A percentile compares a stretch with the other conserved stretches of the same genome.
phyloP scores from a whole-genome alignment of 2,888 invertebrate genomes.

The Polyommatus iphigenia region DNA sequence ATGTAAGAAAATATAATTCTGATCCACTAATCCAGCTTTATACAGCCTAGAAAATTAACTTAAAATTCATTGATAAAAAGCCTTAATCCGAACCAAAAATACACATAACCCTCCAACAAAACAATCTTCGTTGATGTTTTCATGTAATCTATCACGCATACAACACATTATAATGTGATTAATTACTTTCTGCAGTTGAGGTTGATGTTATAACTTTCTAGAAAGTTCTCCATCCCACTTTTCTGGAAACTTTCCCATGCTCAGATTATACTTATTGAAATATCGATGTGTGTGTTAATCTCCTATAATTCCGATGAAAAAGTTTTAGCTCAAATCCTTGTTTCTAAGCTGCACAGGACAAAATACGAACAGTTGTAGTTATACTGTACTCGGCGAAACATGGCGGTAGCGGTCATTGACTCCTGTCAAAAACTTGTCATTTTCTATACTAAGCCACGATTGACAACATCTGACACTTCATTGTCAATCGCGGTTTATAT shows the following conservation, averaged over 20 bases:
- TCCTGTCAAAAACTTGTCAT: too few relatives aligned
- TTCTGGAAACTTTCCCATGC: background rate
- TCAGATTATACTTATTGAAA: conserved; percentile 25
- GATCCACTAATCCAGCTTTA: too few relatives aligned
- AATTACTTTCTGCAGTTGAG: conserved; percentile 13
- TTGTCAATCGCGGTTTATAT: too few relatives aligned
- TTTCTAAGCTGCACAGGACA: conserved; percentile 1
- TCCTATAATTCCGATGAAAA: conserved; percentile 12
- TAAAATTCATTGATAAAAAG: background rate
- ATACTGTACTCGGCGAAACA: too few relatives aligned
- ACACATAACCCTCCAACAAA: background rate
- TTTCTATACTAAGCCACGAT: too few relatives aligned
- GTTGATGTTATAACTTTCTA: conserved; percentile 2
- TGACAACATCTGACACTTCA: too few relatives aligned
- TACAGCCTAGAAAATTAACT: too few relatives aligned
- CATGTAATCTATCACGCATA: background rate
- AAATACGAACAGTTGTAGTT: background rate
- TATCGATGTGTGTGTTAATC: conserved; percentile 23
- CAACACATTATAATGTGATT: conserved; percentile 1
- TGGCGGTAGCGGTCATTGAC: too few relatives aligned
- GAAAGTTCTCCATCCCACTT: conserved; percentile 4
- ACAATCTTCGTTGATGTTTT: background rate
- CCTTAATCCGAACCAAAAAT: background rate
- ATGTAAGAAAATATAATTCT: too few relatives aligned
- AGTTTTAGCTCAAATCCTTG: conserved; percentile 21